phyloP scores from a whole-genome alignment of 2,113 vertebrate genomes.

The Dipodomys spectabilis region DNA sequence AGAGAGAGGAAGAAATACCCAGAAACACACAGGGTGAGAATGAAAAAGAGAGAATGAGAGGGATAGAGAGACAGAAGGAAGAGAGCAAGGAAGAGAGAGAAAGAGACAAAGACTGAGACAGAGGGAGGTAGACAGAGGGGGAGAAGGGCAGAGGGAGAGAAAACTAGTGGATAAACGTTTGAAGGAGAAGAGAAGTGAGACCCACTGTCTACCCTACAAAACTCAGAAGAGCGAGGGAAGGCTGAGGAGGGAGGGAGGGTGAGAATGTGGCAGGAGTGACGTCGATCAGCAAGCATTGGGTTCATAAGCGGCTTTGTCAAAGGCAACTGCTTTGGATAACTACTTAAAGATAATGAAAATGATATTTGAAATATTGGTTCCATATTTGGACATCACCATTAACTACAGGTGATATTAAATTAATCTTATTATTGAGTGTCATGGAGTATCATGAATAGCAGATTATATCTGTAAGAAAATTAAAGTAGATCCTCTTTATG shows the following conservation, averaged over 20 bases:
- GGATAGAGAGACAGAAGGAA: background rate
- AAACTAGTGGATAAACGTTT: background rate
- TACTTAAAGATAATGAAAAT: no score
- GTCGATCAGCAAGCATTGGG: no score
- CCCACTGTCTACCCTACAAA: no score
- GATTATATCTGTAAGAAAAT: background rate
- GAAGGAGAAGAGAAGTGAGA: background rate
- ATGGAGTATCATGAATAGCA: background rate
- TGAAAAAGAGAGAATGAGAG: no score
- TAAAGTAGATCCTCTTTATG: background rate
- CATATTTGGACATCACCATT: no score
- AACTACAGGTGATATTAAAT: no score
- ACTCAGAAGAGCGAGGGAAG: no score
- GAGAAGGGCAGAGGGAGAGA: background rate
- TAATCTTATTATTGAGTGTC: background rate
- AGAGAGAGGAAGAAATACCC: background rate
- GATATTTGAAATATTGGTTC: no score
- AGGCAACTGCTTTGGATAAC: no score
- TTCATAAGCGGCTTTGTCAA: no score
- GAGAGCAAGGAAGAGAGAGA: background rate
- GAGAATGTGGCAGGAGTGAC: no score
- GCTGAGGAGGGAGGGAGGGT: no score
- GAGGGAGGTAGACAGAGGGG: background rate
- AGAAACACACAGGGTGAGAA: background rate
- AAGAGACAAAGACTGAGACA: background rate